Evolutionary conservation across 2,113 vertebrate genomes (phyloP).

Genomic region (Sisor rabdophorus): DNA sequence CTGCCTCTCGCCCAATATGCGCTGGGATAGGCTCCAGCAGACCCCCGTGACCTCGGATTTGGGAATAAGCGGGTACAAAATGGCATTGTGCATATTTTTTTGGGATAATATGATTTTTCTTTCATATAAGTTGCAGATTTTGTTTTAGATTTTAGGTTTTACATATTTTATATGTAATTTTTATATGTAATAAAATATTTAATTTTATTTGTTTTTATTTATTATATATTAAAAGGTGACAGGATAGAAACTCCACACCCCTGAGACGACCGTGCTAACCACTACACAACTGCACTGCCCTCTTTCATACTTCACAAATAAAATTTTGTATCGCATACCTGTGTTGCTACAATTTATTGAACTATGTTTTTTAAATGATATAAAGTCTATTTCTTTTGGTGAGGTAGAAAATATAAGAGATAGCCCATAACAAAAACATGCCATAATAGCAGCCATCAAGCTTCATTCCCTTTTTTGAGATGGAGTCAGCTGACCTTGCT

Average conservation of each 20-base stretch:
- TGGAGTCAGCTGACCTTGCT: conserved; percentile 10
- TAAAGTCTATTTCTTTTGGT: conserved; percentile 23
- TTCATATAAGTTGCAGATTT: neutral
- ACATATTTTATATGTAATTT: neutral
- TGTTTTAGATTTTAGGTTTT: neutral
- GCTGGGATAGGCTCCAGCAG: too few species aligned
- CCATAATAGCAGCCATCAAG: neutral
- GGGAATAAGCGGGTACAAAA: too few species aligned
- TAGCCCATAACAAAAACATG: conserved; percentile 1
- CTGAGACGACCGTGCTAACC: too few species aligned
- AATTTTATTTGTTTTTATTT: too few species aligned
- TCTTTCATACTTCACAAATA: neutral
- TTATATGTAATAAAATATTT: too few species aligned
- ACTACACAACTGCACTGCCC: too few species aligned
- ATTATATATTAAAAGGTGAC: too few species aligned
- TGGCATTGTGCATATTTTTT: neutral
- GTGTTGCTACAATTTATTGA: conserved; percentile 32
- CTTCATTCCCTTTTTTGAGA: conserved; percentile 1
- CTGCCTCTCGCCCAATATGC: too few species aligned
- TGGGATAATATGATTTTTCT: neutral
- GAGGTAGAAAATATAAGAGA: conserved; percentile 37
- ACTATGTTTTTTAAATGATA: conserved; percentile 23
- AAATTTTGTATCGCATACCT: conserved; percentile 13
- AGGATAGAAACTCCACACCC: too few species aligned
- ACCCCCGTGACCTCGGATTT: too few species aligned